phyloP scores from a whole-genome alignment of 2,797 vertebrate genomes.

The Notamacropus eugenii region DNA sequence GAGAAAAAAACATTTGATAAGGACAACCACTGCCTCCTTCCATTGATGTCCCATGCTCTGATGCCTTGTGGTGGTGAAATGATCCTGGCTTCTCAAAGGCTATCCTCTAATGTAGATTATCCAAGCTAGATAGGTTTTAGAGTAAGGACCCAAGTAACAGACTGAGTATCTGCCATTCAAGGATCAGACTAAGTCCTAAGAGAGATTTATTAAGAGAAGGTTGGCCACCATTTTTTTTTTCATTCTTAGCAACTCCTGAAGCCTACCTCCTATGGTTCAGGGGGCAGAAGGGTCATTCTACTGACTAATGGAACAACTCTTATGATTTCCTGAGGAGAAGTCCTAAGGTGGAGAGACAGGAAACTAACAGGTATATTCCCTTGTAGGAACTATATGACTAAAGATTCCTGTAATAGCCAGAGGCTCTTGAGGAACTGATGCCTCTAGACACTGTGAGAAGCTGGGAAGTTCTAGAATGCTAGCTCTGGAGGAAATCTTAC shows the following conservation, averaged over 20 bases:
- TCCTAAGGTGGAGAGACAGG: neutral
- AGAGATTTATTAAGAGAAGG: neutral
- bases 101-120: neutral
- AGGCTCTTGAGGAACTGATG: neutral
- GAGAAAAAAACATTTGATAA: neutral
- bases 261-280: neutral
- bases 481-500: neutral
- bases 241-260: neutral
- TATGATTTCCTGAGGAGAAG: constrained; percentile 16
- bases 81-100: neutral
- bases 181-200: neutral
- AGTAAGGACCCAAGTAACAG: neutral
- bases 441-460: neutral
- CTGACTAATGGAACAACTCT: neutral
- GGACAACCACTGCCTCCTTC: neutral
- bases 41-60: neutral
- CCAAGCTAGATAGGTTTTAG: neutral
- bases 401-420: neutral
- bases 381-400: neutral
- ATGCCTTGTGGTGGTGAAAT: neutral
- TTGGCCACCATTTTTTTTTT: neutral
- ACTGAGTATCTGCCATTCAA: neutral
- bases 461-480: neutral
- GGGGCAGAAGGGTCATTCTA: neutral
- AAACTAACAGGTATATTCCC: neutral